A percentile compares a stretch with the other conserved stretches of the same genome.
phyloP scores from a whole-genome alignment of 1,140 invertebrate genomes.

The Panulirus ornatus region DNA sequence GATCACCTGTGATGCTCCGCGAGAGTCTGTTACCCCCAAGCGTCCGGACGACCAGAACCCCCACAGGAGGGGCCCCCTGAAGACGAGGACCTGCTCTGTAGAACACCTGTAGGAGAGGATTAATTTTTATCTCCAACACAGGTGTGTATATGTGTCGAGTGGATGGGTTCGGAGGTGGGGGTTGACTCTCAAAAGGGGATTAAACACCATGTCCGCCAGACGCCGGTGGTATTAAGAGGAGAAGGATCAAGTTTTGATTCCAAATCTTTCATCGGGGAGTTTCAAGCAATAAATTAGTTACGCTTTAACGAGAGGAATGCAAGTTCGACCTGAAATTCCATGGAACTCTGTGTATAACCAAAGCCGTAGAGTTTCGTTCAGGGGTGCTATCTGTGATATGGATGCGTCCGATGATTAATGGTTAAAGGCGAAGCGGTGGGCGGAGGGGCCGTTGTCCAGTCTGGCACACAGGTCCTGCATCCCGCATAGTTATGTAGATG shows the following conservation, averaged over 20 bases:
- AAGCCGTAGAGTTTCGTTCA: slow-evolving; percentile 52
- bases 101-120: no score
- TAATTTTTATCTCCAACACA: no score
- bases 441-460: slow-evolving; percentile 34
- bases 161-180: no score
- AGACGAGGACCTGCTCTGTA: no score
- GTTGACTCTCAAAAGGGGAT: slow-evolving; percentile 6
- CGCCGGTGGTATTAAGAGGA: neutral
- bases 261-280: slow-evolving; percentile 67
- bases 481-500: slow-evolving; percentile 72
- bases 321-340: slow-evolving; percentile 65
- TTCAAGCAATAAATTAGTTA: slow-evolving; percentile 72
- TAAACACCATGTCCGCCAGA: neutral
- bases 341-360: slow-evolving; percentile 38
- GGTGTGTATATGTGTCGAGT: no score
- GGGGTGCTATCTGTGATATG: slow-evolving; percentile 17
- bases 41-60: no score
- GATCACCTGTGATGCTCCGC: neutral
- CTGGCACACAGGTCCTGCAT: slow-evolving; percentile 68
- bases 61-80: no score
- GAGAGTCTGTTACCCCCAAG: neutral
- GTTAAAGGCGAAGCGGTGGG: slow-evolving; percentile 40
- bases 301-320: slow-evolving; percentile 72
- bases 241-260: slow-evolving; percentile 54
- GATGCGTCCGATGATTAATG: slow-evolving; percentile 66